Percentiles rank a stretch among this genome's conserved stretches.
phyloP scores from a whole-genome alignment of 2,113 vertebrate species.

The Picathartes gymnocephalus region DNA sequence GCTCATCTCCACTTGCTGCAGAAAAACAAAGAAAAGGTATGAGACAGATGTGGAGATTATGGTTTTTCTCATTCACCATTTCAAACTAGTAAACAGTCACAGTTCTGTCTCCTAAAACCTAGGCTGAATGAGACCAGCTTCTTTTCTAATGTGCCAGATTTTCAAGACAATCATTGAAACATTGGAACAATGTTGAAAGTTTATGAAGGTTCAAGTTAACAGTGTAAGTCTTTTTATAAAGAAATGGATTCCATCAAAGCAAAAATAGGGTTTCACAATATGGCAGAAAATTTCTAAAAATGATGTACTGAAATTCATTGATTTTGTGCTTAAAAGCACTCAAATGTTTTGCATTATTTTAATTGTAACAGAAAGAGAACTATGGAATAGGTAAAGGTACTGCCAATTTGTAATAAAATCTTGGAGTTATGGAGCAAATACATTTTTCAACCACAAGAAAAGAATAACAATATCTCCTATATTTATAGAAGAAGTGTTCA shows the following conservation, averaged over 20 bases:
- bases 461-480: background rate
- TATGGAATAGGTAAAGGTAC: background rate
- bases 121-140: background rate
- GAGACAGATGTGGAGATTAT: background rate
- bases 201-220: background rate
- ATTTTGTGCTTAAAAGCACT: background rate
- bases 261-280: background rate
- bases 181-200: background rate
- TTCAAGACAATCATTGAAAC: background rate
- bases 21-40: background rate
- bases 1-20: accelerated
- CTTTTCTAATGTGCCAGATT: background rate
- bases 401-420: background rate
- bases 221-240: background rate
- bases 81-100: background rate
- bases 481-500: background rate
- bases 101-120: background rate
- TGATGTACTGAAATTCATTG: background rate
- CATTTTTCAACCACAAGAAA: background rate
- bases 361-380: background rate
- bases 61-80: background rate
- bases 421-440: background rate
- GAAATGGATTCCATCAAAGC: background rate
- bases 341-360: background rate
- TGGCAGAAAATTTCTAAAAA: background rate